phyloP scores from a whole-genome alignment of 64 coral and sea anemone species.

The Anthopleura sola region DNA sequence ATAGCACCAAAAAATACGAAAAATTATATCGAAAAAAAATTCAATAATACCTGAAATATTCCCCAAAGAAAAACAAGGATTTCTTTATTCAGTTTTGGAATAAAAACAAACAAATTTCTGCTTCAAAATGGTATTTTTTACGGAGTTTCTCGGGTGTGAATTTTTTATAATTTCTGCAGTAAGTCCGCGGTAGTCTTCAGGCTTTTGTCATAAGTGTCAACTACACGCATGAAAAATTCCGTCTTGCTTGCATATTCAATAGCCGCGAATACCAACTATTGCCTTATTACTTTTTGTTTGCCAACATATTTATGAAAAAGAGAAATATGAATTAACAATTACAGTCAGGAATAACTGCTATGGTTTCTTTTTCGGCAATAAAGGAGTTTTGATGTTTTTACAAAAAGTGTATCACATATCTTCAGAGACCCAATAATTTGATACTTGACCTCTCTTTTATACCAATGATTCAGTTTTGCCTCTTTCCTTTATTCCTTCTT shows the following conservation, averaged over 20 bases:
- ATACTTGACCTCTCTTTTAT: conserved; percentile 30
- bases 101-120: background rate
- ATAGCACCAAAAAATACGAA: conserved; percentile 14
- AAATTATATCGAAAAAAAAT: conserved; percentile 11
- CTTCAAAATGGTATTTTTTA: background rate
- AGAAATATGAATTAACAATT: background rate
- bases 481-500: background rate
- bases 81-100: background rate
- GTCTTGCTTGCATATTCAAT: background rate
- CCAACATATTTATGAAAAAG: background rate
- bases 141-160: background rate
- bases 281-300: background rate
- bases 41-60: background rate
- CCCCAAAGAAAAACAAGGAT: background rate
- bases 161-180: background rate
- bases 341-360: background rate
- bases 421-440: conserved; percentile 15
- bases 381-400: conserved; percentile 1
- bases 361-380: background rate
- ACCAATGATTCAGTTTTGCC: conserved; percentile 10
- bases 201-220: conserved; percentile 24
- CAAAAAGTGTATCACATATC: conserved; percentile 13
- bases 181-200: conserved; percentile 9
- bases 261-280: conserved; percentile 5
- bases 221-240: conserved; percentile 17